phyloP scores from a whole-genome alignment of 2,113 vertebrate genomes.

The Podocnemis expansa region DNA sequence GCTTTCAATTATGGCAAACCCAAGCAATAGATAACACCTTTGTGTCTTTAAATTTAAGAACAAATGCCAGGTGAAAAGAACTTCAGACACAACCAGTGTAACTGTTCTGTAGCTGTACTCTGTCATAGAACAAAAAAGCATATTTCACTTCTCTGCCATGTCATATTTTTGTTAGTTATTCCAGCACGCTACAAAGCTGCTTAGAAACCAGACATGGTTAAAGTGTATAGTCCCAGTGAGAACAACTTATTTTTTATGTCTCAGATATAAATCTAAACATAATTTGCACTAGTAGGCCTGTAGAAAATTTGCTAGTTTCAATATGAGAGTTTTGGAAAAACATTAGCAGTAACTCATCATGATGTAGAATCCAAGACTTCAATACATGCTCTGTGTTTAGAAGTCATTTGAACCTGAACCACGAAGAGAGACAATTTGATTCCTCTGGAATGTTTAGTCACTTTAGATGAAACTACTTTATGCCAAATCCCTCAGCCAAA shows the following conservation, averaged over 20 bases:
- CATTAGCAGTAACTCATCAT: not conserved
- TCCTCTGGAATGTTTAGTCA: not conserved
- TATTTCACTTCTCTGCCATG: not conserved
- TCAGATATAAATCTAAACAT: not conserved
- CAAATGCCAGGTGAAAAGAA: not conserved
- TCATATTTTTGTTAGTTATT: not conserved
- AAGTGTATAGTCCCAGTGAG: not conserved
- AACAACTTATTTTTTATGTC: not conserved
- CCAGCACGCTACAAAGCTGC: not conserved
- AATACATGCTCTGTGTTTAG: not conserved
- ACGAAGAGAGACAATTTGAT: not conserved
- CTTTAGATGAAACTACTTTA: constrained; percentile 1
- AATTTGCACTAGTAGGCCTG: not conserved
- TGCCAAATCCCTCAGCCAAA: not conserved
- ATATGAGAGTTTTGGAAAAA: not conserved
- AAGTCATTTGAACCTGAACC: constrained; percentile 4
- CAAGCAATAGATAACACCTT: not conserved
- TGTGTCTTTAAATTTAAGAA: not conserved
- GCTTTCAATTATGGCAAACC: not conserved
- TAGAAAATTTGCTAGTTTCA: not conserved
- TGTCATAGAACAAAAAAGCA: not conserved
- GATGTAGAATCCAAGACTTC: constrained; percentile 41
- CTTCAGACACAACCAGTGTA: not conserved
- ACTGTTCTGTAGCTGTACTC: not conserved
- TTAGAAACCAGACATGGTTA: not conserved